Evolutionary conservation across 2,797 vertebrate species (phyloP).

Genomic region (Philypnodon macrostomus): DNA sequence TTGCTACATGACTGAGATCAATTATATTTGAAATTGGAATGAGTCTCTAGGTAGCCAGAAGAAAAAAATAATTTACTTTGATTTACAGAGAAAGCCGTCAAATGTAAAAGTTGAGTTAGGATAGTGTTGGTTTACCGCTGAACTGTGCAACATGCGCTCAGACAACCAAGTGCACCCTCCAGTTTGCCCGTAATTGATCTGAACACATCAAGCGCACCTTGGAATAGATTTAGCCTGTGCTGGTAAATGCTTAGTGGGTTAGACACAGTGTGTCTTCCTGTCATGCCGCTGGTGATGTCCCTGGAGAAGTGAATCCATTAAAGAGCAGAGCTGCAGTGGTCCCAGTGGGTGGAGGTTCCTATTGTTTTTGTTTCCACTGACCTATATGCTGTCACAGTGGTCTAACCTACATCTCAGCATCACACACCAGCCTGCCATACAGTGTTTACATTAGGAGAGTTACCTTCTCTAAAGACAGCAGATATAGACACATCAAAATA

Average conservation of each 20-base stretch:
- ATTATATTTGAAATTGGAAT: not conserved
- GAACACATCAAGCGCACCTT: slow-evolving; percentile 12
- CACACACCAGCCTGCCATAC: slow-evolving; percentile 16
- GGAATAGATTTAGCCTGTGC: slow-evolving; percentile 11
- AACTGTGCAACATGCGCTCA: slow-evolving; percentile 9
- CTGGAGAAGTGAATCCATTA: slow-evolving; percentile 56
- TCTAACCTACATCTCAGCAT: slow-evolving; percentile 42
- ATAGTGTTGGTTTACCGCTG: not conserved
- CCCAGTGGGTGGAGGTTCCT: slow-evolving; percentile 32
- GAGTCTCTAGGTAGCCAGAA: not conserved
- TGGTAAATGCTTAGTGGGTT: slow-evolving; percentile 9
- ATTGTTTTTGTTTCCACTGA: slow-evolving; percentile 45
- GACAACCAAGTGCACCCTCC: not conserved
- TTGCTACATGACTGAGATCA: not conserved
- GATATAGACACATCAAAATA: slow-evolving; percentile 20
- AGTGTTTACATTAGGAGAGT: slow-evolving; percentile 10
- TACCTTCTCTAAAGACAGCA: slow-evolving; percentile 31
- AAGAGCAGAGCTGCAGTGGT: slow-evolving; percentile 18
- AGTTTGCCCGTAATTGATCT: slow-evolving; percentile 10
- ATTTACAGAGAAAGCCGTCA: too few relatives aligned
- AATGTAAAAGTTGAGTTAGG: not conserved
- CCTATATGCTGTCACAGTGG: slow-evolving; percentile 38
- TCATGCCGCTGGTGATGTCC: slow-evolving; percentile 34
- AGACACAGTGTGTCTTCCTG: slow-evolving; percentile 30
- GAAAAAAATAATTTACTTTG: too few relatives aligned